Evolutionary conservation across 2,888 invertebrate genomes (phyloP).

Genomic region (Agelastica alni): DNA sequence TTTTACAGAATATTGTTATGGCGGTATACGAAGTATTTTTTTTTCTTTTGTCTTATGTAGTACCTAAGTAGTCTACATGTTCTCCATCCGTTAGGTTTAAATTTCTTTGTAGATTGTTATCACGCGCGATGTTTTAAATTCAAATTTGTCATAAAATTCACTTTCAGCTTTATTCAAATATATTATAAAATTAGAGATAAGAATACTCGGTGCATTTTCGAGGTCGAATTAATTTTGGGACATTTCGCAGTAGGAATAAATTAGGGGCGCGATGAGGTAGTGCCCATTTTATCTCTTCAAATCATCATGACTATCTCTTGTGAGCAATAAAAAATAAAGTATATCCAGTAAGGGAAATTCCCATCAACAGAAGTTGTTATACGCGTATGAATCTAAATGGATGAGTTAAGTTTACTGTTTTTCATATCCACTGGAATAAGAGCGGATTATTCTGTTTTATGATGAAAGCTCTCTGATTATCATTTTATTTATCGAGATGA

Average conservation of each 20-base stretch:
- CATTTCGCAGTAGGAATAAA: constrained; percentile 29
- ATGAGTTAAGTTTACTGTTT: constrained; percentile 20
- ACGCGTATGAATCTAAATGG: constrained; percentile 20
- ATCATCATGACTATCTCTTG: constrained; percentile 26
- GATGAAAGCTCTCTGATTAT: too few relatives aligned
- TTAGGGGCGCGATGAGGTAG: constrained; percentile 27
- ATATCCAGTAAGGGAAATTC: constrained; percentile 21
- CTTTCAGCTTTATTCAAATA: constrained; percentile 36
- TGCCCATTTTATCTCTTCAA: constrained; percentile 29
- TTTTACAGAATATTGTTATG: too few relatives aligned
- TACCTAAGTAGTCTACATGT: too few relatives aligned
- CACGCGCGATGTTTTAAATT: constrained; percentile 41
- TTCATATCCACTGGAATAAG: constrained; percentile 16
- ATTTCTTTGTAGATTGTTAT: too few relatives aligned
- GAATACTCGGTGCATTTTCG: constrained; percentile 29
- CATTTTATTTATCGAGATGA: too few relatives aligned
- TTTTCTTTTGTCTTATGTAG: too few relatives aligned
- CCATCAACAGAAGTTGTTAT: constrained; percentile 24
- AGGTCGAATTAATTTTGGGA: constrained; percentile 29
- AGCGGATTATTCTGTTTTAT: too few relatives aligned
- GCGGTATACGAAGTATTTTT: too few relatives aligned
- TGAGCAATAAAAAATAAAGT: constrained; percentile 24
- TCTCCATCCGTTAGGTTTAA: too few relatives aligned
- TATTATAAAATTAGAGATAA: constrained; percentile 37
- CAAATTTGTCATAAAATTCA: constrained; percentile 42